These are phyloP conservation scores for Schizotus pectinicornis DNA, from an alignment of 2,888 invertebrate species.

Conservation along the genomic window DNA sequence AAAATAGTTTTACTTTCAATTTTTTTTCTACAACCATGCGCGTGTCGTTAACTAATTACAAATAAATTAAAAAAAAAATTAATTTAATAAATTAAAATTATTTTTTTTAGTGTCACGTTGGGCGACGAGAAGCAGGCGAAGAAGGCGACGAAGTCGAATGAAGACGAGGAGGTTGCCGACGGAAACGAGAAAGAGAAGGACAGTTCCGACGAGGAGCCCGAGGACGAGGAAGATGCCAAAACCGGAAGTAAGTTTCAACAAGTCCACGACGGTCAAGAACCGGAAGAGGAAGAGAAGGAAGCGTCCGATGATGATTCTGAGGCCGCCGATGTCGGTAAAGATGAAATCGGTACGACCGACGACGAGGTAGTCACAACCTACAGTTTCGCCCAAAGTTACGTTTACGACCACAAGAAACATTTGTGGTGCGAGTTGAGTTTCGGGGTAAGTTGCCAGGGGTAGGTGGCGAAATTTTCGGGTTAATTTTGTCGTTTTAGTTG, in stretches of 20 bases:
- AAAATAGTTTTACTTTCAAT: too few relatives aligned
- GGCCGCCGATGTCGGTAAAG: slow-evolving; percentile 44
- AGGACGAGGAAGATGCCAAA: slow-evolving; percentile 63
- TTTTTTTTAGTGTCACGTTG: slow-evolving; percentile 55
- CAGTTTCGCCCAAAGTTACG: slow-evolving; percentile 63
- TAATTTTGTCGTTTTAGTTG: slow-evolving; percentile 56
- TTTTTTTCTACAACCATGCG: too few relatives aligned
- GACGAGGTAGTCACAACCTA: slow-evolving; percentile 49
- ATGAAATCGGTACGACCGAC: slow-evolving; percentile 54
- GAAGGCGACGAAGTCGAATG: slow-evolving; percentile 54
- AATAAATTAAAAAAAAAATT: too few relatives aligned
- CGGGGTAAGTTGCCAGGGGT: slow-evolving; percentile 60
- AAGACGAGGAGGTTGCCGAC: slow-evolving; percentile 23
- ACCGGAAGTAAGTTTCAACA: slow-evolving; percentile 51
- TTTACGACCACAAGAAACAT: slow-evolving; percentile 76
- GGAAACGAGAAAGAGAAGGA: slow-evolving; percentile 44
- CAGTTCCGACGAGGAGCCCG: slow-evolving; percentile 74
- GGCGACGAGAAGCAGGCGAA: slow-evolving; percentile 44
- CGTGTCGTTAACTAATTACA: too few relatives aligned
- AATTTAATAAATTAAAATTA: too few relatives aligned
- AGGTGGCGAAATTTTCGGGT: slow-evolving; percentile 2
- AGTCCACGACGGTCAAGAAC: slow-evolving; percentile 61
- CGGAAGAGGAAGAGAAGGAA: slow-evolving; percentile 59
- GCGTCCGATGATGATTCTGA: slow-evolving; percentile 64
- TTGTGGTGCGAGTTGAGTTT: slow-evolving; percentile 87